Evolutionary conservation across 1,140 invertebrate genomes (phyloP), one percentile per base, ranked within the genome.

Genomic region (Geopemphigus sp.): DNA sequence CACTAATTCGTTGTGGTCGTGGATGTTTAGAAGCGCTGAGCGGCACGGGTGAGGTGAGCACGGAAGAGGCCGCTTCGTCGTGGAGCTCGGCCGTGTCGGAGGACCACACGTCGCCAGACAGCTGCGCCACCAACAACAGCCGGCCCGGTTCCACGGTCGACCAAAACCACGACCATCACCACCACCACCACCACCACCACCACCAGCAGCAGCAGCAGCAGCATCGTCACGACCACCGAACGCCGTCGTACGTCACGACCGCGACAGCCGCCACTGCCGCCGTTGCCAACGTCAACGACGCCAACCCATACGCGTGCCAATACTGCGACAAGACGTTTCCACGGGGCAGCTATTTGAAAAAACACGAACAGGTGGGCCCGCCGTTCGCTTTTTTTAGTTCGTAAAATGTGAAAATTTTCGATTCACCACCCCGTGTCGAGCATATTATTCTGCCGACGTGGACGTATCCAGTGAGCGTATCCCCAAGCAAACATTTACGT

Each of bases 241-340:
- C 74, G 17, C 12, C 74, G 56, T 89, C 89, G 19, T 90, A 89
- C 82, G 88, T 90, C 26, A 90, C 90, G 14, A 89, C 88, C 47
- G 88, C 87, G 17, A 89, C 89, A 82, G 84, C 87, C 11, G 89
- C 89, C 6, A 87, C 91, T 68, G 91, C 91, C 53, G 88, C 89
- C 70, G 92, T 88, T 50, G 88, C 87, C 15, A 89, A 89, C 54
- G 88, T 89, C 70, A 92, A 26, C 50, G 91, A 92, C 81, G 88
- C 88, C 82, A 92, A 92, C 45, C 94, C 94, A 54, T 94, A 95
- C 88, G 90, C 92, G 82, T 95, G 94, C 86, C 92, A 93, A 85
- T 95, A 94, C 87, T 97, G 95, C 87, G 92, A 95, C 82, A 93
- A 94, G 85, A 93, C 94, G 64, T 97, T 96, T 87, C 92, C 94